Percentiles rank a stretch among this genome's conserved stretches.
These are phyloP conservation scores for Semotilus atromaculatus DNA, from an alignment of 2,797 vertebrate genomes.

Conservation along the genomic window DNA sequence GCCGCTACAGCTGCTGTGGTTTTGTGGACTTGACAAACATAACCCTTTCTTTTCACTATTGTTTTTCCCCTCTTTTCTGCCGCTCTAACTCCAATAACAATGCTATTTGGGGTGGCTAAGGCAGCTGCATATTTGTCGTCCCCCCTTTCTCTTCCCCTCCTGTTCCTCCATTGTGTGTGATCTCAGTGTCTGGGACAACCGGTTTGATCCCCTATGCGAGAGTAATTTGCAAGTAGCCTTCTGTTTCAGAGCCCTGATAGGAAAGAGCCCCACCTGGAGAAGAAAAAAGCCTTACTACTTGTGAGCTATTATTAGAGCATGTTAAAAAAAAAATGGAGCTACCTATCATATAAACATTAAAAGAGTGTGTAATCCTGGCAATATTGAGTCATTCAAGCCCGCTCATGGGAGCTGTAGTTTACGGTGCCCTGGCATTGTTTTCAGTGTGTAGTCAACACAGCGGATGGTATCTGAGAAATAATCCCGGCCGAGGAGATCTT, in stretches of 20 bases:
- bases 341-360: conserved; percentile 3
- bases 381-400: conserved; percentile 34
- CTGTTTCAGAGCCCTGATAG: not conserved
- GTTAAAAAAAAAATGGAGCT: not conserved
- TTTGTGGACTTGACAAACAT: conserved; percentile 43
- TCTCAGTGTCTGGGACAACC: conserved; percentile 40
- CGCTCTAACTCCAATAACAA: conserved; percentile 49
- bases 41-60: conserved; percentile 42
- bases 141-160: not conserved
- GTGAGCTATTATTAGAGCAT: not conserved
- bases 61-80: conserved; percentile 49
- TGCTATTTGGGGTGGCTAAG: conserved; percentile 49
- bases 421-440: conserved; percentile 63
- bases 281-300: conserved; percentile 1
- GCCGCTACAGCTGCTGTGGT: conserved; percentile 43
- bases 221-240: conserved; percentile 41
- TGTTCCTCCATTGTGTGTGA: conserved; percentile 33
- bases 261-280: conserved; percentile 29
- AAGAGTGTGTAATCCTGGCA: conserved; percentile 19
- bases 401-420: conserved; percentile 52
- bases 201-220: conserved; percentile 45
- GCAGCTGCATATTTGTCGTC: conserved; percentile 50
- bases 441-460: conserved; percentile 71
- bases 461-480: conserved; percentile 71
- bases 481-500: conserved; percentile 37